A percentile compares a stretch with the other conserved stretches of the same genome.
These are phyloP conservation scores for Ailurus styani DNA, from an alignment of 2,113 vertebrate species.

Conservation along the genomic window DNA sequence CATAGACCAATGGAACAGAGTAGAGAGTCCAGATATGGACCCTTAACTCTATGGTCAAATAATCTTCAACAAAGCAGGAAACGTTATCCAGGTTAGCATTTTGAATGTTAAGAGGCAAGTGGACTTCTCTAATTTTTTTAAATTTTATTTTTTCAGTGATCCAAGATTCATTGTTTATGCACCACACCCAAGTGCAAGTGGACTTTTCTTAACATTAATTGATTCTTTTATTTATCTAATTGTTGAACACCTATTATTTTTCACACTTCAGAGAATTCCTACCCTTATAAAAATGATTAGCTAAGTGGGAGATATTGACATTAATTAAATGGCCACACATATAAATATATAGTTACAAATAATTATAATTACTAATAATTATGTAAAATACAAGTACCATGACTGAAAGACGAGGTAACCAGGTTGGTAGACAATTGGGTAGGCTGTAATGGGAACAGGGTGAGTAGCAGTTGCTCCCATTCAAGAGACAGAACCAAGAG, in stretches of 20 bases:
- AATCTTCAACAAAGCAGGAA: too few species aligned
- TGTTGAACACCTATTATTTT: background rate
- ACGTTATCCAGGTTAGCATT: too few species aligned
- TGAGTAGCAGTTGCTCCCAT: background rate
- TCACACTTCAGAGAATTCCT: background rate
- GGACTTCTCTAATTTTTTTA: background rate
- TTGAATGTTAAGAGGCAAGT: background rate
- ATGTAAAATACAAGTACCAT: background rate
- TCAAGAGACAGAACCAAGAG: background rate
- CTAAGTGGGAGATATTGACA: background rate
- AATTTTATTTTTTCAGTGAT: too few species aligned
- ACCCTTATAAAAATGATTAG: background rate
- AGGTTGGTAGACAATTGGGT: background rate
- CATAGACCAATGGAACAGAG: too few species aligned
- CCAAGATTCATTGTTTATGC: too few species aligned
- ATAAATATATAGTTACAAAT: background rate
- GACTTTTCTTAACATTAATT: background rate
- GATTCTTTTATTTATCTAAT: background rate
- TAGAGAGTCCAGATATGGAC: too few species aligned
- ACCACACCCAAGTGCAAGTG: background rate
- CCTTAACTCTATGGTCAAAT: too few species aligned
- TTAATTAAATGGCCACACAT: background rate
- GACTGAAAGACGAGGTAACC: background rate
- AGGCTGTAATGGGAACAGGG: background rate
- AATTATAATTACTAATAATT: background rate